Evolutionary conservation across 2,113 vertebrate genomes (phyloP).

Genomic region (Perca schrenkii): DNA sequence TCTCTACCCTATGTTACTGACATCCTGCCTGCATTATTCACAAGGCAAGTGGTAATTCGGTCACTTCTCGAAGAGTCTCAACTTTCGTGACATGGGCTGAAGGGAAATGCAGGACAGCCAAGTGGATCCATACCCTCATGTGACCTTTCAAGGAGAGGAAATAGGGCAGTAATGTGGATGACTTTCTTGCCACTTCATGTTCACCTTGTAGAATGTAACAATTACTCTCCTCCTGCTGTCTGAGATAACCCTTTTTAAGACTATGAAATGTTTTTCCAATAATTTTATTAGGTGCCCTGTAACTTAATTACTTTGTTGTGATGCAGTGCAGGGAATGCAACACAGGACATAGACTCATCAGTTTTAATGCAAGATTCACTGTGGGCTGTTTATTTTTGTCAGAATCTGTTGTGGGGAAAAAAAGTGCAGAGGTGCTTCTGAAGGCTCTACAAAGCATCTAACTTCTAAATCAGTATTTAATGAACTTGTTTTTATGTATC

Average conservation of each 20-base stretch:
- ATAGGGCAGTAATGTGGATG: conserved; percentile 2
- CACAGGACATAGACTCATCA: background rate
- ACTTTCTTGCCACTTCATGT: conserved; percentile 38
- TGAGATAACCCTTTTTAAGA: conserved; percentile 32
- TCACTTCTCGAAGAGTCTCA: conserved; percentile 43
- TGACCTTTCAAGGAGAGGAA: conserved; percentile 22
- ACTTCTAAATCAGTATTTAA: background rate
- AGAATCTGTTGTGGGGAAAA: background rate
- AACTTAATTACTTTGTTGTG: conserved; percentile 50
- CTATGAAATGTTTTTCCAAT: conserved; percentile 21
- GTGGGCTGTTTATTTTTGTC: conserved; percentile 6
- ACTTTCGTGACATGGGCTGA: conserved; percentile 42
- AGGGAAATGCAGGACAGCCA: conserved; percentile 40
- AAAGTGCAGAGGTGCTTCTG: background rate
- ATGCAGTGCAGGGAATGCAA: conserved; percentile 15
- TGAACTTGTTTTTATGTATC: background rate
- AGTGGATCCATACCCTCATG: conserved; percentile 11
- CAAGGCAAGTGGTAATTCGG: conserved; percentile 51
- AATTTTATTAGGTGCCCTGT: conserved; percentile 2
- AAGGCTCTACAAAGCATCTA: background rate
- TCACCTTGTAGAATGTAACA: conserved; percentile 44
- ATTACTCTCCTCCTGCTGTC: conserved; percentile 17
- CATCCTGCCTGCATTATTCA: conserved; percentile 76
- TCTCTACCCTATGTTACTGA: conserved; percentile 55
- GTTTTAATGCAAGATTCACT: conserved; percentile 1